Base-by-base conservation (phyloP, 2,113 vertebrate species). In the Corythoichthys haematopterus region DNA sequence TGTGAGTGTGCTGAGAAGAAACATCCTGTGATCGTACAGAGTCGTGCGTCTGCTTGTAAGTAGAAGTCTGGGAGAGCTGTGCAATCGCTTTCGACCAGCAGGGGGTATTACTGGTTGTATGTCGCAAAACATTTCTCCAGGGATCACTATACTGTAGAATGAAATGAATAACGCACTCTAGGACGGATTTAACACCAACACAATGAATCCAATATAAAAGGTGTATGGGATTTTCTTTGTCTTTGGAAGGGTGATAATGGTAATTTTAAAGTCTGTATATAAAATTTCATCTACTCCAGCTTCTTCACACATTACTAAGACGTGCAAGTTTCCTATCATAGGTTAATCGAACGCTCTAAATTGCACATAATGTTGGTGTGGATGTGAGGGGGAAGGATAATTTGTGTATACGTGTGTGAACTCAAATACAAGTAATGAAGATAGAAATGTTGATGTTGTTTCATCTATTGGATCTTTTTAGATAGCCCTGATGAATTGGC, bases 1-100 rank as follows among this genome's bases (percentile, higher is more conserved):
- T 13, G 60, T 45, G 40, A 46, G 60, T 46, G 43, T 28, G 43
- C 40, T 62, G 40, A 62, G 43, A 62, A 45, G 11, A 62, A 62
- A 46, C 60, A 62, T 62, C 60, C 43, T 62, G 43, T 62, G 60
- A 62, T 62, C 43, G 40, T 62, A 28, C 60, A 33, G 16, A 58
- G 37, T 61, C 38, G 38, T 61, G 57, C 15, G 10, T 62, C 60
- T 11, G 28, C 55, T 71, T 59, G 68, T 75, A 60, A 60, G 50
- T 75, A 36, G 40, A 40, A 46, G 5, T 46, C 46, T 14, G 38
- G 10, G 4, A 8, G 38, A 45, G 38, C 38, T 13, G 38, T 9
- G 3, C 9, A 45, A 62, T 46, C 11, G 20, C 10, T 33, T 46
- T 62, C 40, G 6, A 33, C 20, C 60, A 7, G 60, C 60, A 46